A percentile compares a stretch with the other conserved stretches of the same genome.
Conservation (phyloP, 2,888 invertebrate species). For the Miltochrista miniata region DNA sequence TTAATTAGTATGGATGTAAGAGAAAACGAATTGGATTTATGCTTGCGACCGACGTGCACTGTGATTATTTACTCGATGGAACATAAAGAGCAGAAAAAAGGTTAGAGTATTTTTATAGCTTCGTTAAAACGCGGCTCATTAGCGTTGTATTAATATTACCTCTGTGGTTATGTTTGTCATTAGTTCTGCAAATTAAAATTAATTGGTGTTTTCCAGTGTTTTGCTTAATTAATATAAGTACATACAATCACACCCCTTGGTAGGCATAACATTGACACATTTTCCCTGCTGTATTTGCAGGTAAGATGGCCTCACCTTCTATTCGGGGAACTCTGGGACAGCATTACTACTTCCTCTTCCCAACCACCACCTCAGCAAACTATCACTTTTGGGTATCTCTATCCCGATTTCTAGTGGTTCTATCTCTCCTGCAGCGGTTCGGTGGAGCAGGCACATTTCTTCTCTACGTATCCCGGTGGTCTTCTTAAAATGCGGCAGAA, state of each 20-base stretch:
- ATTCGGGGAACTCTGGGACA: too few species aligned
- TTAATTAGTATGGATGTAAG: constrained; percentile 79
- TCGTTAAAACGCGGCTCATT: constrained; percentile 40
- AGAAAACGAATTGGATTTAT: constrained; percentile 74
- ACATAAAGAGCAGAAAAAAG: constrained; percentile 40
- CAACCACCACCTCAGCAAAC: too few species aligned
- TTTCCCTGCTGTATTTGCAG: too few species aligned
- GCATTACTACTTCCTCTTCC: too few species aligned
- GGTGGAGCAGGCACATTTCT: too few species aligned
- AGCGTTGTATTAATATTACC: constrained; percentile 37
- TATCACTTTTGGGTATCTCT: too few species aligned
- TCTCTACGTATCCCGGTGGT: too few species aligned
- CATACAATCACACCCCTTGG: constrained; percentile 13
- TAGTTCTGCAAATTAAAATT: constrained; percentile 38
- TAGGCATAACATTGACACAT: background rate
- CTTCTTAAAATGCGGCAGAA: too few species aligned
- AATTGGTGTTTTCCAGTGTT: constrained; percentile 31
- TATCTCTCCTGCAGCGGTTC: too few species aligned
- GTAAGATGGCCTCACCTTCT: too few species aligned
- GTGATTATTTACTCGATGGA: constrained; percentile 42
- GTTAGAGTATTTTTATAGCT: constrained; percentile 36
- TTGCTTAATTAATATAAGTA: background rate
- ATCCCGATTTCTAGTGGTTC: too few species aligned
- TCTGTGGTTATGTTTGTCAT: constrained; percentile 25
- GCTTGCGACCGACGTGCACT: constrained; percentile 47